A percentile compares a stretch with the other conserved stretches of the same genome.
Evolutionary conservation across 2,797 vertebrate genomes (phyloP).

Genomic region (Fistularia tabacaria): DNA sequence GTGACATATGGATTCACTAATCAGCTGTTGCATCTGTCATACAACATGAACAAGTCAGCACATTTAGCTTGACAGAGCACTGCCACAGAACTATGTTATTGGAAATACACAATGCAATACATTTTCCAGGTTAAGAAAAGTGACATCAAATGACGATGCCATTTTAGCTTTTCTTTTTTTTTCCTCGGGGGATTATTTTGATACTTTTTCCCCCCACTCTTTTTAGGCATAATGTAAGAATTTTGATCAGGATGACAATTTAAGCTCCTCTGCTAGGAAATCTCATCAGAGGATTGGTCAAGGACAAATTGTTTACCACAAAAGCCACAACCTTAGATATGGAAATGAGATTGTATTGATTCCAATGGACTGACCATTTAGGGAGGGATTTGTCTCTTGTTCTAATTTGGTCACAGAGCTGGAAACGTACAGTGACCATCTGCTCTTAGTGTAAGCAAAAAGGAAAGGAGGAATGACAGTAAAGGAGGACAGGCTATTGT

Average conservation of each 20-base stretch:
- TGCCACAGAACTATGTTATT: constrained; percentile 39
- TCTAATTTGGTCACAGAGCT: constrained; percentile 20
- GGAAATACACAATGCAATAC: constrained; percentile 24
- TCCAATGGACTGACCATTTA: constrained; percentile 49
- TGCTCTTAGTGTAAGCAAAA: constrained; percentile 12
- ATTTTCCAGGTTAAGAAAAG: constrained; percentile 35
- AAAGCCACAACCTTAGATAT: constrained; percentile 38
- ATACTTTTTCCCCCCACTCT: background rate
- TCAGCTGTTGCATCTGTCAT: constrained; percentile 64
- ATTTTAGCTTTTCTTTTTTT: no score
- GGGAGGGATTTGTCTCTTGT: constrained; percentile 35
- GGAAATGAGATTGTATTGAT: constrained; percentile 56
- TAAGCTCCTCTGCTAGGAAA: background rate
- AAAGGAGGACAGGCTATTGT: constrained; percentile 24
- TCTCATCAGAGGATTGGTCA: constrained; percentile 14
- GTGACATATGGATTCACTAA: constrained; percentile 74
- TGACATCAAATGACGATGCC: constrained; percentile 16
- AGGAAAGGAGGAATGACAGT: constrained; percentile 10
- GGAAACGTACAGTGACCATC: constrained; percentile 35
- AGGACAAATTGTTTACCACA: constrained; percentile 23
- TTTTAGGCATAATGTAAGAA: no score
- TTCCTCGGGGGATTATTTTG: background rate
- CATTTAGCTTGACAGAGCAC: constrained; percentile 27
- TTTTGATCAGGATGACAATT: no score
- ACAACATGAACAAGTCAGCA: constrained; percentile 57